Conservation (phyloP, 2,113 vertebrate species). For the Anarrhichthys ocellatus region DNA sequence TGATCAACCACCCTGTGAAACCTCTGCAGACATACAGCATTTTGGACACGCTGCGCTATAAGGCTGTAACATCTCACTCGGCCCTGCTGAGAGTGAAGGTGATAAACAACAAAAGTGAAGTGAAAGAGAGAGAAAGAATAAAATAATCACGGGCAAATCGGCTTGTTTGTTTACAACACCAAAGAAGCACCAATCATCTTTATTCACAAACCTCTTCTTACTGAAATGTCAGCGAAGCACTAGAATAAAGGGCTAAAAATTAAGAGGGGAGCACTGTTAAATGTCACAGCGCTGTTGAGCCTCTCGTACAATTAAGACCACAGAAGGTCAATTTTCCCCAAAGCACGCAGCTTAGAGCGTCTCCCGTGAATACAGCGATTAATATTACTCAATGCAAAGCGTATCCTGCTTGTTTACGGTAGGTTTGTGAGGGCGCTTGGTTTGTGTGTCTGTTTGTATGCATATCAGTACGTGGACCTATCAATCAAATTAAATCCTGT, state of each 20-base stretch:
- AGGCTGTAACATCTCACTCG: constrained; percentile 39
- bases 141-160: constrained; percentile 47
- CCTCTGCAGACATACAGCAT: constrained; percentile 32
- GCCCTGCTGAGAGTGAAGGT: constrained; percentile 12
- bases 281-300: constrained; percentile 74
- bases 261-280: constrained; percentile 73
- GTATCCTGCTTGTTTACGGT: constrained; percentile 39
- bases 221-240: constrained; percentile 75
- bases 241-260: constrained; percentile 74
- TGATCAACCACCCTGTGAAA: constrained; percentile 37
- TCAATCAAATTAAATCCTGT: constrained; percentile 51
- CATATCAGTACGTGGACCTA: constrained; percentile 22
- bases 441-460: constrained; percentile 36
- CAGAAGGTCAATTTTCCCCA: constrained; percentile 76
- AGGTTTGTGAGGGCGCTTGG: constrained; percentile 24
- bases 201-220: constrained; percentile 54
- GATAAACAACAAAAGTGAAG: background rate
- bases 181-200: constrained; percentile 50
- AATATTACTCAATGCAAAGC: constrained; percentile 71
- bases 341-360: constrained; percentile 60
- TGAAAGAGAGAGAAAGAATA: constrained; percentile 8
- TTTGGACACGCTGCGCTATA: constrained; percentile 36
- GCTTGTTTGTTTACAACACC: constrained; percentile 61
- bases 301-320: constrained; percentile 78
- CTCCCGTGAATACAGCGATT: constrained; percentile 65